Base-by-base conservation (phyloP, 2,888 invertebrate species). In the Napeogenes inachia region DNA sequence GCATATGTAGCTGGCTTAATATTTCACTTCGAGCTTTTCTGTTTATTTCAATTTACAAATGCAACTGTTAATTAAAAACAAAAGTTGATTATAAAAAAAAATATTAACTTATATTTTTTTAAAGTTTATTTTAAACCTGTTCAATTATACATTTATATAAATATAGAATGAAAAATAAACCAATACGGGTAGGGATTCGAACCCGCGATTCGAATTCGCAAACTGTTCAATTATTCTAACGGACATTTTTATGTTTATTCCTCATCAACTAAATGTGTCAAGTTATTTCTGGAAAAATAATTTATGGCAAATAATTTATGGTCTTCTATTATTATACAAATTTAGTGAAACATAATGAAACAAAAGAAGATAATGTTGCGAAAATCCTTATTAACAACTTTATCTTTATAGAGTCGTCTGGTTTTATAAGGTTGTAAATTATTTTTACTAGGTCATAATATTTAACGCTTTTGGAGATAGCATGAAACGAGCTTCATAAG, bases 1-100 rank as follows among this genome's bases (percentile, higher is more conserved):
- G 57, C 65, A 60, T 62, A 53, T 62, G 60, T 46, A 60, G 57
- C 50, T 60, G 50, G 30, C 56, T 61, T 53, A 58, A 61, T 61
- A 61, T 59, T 63, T 61, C 60, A 64, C 58, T 54, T 60, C 46
- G 56, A 60, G 58, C 60, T 53, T 61, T 64, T 58, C 54, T 61
- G 58, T 64, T 61, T 61, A 55, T 61, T 58, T 42, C 42, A 42
- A 42, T 50, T 50, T 50, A 21, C 21, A 30, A 30, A 2, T 30
- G 50, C 30, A 30, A 50, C 30, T 30, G 30, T 50, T 50, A 30
- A 50, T 50, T 50, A 50, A 50, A 50, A 50, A 30, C 6, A 50
- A 30, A 47, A 47, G 13, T 47, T 35, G 4, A 35, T 35, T 35
- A 35, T 35, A 2, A 5, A 35, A 35, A 35, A 35, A 2, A 35